Conservation (phyloP, 2,888 invertebrate genomes). For the Epistrophe eligans region DNA sequence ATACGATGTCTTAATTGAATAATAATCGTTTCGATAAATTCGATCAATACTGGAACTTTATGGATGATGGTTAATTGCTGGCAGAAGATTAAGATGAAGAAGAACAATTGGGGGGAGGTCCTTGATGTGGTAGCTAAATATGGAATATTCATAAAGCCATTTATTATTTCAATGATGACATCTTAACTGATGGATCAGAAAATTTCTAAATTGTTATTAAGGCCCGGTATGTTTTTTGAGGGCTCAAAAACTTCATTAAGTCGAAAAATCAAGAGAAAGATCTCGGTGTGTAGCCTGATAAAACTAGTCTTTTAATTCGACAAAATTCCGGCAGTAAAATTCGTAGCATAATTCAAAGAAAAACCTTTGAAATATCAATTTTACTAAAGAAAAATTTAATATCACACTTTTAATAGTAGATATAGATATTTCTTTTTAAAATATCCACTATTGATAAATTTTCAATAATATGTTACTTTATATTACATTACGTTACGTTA, state of each 20-base stretch:
- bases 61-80: conserved; percentile 64
- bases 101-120: conserved; percentile 8
- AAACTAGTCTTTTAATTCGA: too few relatives aligned
- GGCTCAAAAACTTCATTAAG: background rate
- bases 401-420: too few relatives aligned
- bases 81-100: conserved; percentile 39
- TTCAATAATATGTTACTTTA: too few relatives aligned
- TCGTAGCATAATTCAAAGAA: too few relatives aligned
- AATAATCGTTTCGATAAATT: conserved; percentile 74
- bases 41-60: conserved; percentile 38
- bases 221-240: background rate
- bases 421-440: too few relatives aligned
- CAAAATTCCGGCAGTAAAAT: too few relatives aligned
- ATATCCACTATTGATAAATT: too few relatives aligned
- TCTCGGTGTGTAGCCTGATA: too few relatives aligned
- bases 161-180: conserved; percentile 42
- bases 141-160: conserved; percentile 71
- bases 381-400: too few relatives aligned
- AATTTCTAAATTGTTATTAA: background rate
- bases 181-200: background rate
- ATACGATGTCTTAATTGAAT: conserved; percentile 74
- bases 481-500: too few relatives aligned
- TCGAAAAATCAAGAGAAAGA: background rate
- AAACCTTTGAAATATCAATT: too few relatives aligned
- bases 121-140: background rate